Conservation (phyloP, 2,113 vertebrate species). For the Galemys pyrenaicus region DNA sequence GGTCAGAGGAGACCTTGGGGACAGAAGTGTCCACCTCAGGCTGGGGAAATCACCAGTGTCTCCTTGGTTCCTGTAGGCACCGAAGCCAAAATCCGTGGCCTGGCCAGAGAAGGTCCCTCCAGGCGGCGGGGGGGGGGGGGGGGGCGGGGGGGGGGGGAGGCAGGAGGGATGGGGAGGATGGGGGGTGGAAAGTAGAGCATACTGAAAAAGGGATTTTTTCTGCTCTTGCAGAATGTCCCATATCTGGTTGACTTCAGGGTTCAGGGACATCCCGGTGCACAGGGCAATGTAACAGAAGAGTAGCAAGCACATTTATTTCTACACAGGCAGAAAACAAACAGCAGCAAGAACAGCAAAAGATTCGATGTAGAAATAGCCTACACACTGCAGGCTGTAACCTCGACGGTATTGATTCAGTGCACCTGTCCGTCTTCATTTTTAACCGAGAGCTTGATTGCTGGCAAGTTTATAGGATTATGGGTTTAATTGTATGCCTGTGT, state of each 20-base stretch:
- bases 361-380: conserved; percentile 67
- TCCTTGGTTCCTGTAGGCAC: not conserved
- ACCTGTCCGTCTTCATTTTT: conserved; percentile 84
- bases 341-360: conserved; percentile 39
- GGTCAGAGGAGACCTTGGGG: not conserved
- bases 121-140: no score
- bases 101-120: not conserved
- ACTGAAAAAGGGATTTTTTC: not conserved
- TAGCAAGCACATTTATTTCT: conserved; percentile 67
- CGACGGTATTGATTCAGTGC: conserved; percentile 84
- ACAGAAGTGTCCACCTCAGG: not conserved
- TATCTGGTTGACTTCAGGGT: not conserved
- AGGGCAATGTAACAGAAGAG: not conserved
- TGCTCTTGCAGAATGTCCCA: not conserved
- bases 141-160: no score
- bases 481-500: conserved; percentile 87
- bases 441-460: conserved; percentile 83
- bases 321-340: conserved; percentile 66
- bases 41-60: not conserved
- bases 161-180: rapidly evolving
- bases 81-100: not conserved
- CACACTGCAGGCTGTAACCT: conserved; percentile 80
- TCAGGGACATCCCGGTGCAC: not conserved
- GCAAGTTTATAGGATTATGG: conserved; percentile 88
- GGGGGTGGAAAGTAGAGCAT: rapidly evolving